Evolutionary conservation across 2,888 invertebrate genomes (phyloP), one percentile per base, ranked within the genome.

Genomic region (Gastracanthus pulcherrimus): DNA sequence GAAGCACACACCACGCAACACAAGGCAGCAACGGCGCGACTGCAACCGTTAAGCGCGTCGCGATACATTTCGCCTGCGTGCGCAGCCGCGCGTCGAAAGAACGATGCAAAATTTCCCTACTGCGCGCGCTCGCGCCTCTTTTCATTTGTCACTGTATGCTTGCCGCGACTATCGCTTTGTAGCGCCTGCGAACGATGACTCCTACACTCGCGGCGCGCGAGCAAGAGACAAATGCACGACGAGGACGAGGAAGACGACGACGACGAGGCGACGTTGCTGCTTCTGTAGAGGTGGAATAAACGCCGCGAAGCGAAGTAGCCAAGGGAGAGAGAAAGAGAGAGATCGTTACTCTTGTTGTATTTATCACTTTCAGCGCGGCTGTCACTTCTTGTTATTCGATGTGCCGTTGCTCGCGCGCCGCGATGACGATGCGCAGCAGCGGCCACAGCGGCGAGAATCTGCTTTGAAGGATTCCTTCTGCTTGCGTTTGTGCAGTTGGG

Each of bases 291-390:
- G 51, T 51, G 23, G 51, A 51, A 23, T 55, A 55, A 55, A 55
- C 55, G 55, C 7, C 23, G n/a, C n/a, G n/a, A n/a, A n/a, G n/a
- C n/a, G n/a, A n/a, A n/a, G n/a, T n/a, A n/a, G n/a, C n/a, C n/a
- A n/a, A n/a, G n/a, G 9, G 55, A 3, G 26, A 55, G 55, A 9
- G 11, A 26, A 55, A 19, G 19, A 9, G 55, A 55, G 26, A 55
- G 55, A 55, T 55, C 55, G 55, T 55, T 55, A 55, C 26, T 55
- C 55, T 2, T 55, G 55, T 26, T n/a, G 55, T 55, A 55, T 55
- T 55, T 55, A 55, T 55, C 55, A 55, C 23, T 55, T 55, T 26
- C 26, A 55, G n/a, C 55, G 55, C 55, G 55, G 55, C 55, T 55
- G 55, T 26, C 55, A 26, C 55, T 55, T 55, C 55, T 23, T 55